Conservation (phyloP, 2,797 vertebrate species). For the Enteromius paludinosus region DNA sequence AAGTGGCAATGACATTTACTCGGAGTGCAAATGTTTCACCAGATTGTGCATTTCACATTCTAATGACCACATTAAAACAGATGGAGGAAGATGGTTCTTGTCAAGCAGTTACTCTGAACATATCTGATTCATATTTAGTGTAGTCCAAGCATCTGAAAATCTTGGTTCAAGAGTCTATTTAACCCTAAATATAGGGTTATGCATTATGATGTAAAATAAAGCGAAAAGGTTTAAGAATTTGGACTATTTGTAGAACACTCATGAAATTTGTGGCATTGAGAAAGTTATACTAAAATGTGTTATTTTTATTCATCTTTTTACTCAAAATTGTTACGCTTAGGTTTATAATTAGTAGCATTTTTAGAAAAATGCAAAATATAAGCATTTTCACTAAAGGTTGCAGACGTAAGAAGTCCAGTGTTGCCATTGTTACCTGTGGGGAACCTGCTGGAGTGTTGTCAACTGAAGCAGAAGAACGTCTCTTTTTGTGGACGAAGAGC, state of each 20-base stretch:
- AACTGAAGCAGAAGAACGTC: slow-evolving; percentile 90
- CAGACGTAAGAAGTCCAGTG: neutral
- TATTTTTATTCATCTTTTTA: neutral
- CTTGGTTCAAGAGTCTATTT: neutral
- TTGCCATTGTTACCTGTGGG: slow-evolving; percentile 85
- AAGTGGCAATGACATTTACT: slow-evolving; percentile 1
- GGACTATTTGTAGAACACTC: neutral
- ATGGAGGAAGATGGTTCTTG: slow-evolving; percentile 3
- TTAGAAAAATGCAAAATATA: neutral
- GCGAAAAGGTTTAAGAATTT: neutral
- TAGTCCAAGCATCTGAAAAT: neutral
- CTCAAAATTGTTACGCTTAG: neutral
- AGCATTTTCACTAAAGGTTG: neutral
- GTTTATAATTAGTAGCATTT: neutral
- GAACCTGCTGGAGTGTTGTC: slow-evolving; percentile 97
- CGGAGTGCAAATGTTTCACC: neutral
- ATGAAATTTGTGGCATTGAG: neutral
- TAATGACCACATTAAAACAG: slow-evolving; percentile 12
- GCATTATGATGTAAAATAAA: neutral
- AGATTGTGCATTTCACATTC: slow-evolving; percentile 11
- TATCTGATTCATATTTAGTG: neutral
- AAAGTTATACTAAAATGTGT: neutral
- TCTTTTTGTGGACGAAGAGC: slow-evolving; percentile 97
- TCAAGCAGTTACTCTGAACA: neutral
- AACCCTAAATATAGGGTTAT: neutral